Conservation (phyloP, 2,113 vertebrate species). For the Phyllostomus discolor region DNA sequence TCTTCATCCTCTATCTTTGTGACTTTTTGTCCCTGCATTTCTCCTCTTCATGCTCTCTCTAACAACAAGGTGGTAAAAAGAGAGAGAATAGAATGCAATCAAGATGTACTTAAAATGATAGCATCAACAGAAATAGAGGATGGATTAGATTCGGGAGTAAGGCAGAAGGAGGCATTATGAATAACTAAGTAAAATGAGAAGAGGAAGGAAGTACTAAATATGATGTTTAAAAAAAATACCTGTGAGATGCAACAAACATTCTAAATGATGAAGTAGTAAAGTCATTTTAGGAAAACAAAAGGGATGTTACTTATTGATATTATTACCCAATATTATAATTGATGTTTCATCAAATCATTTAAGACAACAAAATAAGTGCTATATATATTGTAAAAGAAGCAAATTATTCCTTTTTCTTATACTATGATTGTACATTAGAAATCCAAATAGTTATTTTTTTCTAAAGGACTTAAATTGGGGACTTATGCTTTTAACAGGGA, state of each 20-base stretch:
- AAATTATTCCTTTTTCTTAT: neutral
- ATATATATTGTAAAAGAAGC: neutral
- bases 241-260: neutral
- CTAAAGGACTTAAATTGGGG: neutral
- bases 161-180: neutral
- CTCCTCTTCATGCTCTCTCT: neutral
- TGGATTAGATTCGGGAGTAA: neutral
- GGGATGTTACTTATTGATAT: neutral
- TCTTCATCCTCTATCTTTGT: neutral
- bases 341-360: neutral
- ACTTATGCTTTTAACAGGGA: neutral
- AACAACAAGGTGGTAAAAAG: neutral
- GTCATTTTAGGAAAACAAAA: conserved; percentile 16
- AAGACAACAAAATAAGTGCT: neutral
- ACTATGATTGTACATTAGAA: neutral
- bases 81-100: neutral
- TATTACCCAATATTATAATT: neutral
- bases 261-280: neutral
- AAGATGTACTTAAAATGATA: neutral
- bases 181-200: conserved; percentile 1
- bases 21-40: neutral
- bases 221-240: neutral
- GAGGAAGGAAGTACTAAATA: neutral
- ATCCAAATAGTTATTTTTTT: neutral
- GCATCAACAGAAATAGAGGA: neutral